These are phyloP conservation scores for Hippotragus niger DNA, from an alignment of 2,113 vertebrate species.

Conservation along the genomic window DNA sequence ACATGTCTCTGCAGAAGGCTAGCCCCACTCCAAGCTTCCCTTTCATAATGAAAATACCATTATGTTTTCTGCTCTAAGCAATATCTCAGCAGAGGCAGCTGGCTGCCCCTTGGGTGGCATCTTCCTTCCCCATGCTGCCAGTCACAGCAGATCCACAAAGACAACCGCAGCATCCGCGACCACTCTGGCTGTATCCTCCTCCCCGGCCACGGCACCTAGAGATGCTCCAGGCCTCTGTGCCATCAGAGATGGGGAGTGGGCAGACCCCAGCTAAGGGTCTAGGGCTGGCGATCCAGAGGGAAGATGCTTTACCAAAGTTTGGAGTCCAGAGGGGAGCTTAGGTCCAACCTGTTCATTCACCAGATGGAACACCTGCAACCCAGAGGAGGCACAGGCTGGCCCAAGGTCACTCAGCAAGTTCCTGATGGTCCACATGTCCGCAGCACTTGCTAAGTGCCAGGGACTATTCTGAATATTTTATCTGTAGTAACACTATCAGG, in stretches of 20 bases:
- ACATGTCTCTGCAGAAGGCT: background rate
- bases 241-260: background rate
- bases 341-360: background rate
- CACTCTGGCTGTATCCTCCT: background rate
- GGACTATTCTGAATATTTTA: background rate
- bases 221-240: background rate
- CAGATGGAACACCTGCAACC: background rate
- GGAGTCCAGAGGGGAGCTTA: background rate
- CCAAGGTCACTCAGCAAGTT: background rate
- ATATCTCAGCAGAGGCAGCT: conserved; percentile 7
- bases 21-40: background rate
- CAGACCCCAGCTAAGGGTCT: background rate
- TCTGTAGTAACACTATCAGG: background rate
- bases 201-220: fast-evolving
- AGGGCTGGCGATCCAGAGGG: too few relatives aligned
- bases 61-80: conserved; percentile 32
- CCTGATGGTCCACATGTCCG: background rate
- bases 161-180: background rate
- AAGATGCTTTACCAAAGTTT: background rate
- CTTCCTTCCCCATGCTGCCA: background rate
- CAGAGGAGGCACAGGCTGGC: background rate
- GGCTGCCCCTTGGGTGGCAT: background rate
- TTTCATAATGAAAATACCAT: conserved; percentile 62
- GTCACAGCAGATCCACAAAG: background rate
- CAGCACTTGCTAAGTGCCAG: too few relatives aligned